These are phyloP conservation scores for Opisthograptis luteolata DNA, from an alignment of 2,888 invertebrate species.

Conservation along the genomic window DNA sequence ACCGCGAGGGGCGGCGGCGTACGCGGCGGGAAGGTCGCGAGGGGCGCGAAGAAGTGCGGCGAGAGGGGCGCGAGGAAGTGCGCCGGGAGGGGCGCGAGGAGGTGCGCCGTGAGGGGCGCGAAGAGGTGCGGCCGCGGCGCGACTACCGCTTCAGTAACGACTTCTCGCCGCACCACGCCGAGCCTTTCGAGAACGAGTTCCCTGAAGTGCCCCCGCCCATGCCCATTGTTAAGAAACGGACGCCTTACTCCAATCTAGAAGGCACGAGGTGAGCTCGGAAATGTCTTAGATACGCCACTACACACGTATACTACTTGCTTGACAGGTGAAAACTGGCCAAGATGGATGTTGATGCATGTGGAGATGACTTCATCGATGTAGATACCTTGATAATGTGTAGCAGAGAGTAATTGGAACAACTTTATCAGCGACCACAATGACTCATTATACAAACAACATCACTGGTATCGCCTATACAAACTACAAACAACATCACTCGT, in stretches of 20 bases:
- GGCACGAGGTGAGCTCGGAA: conserved; percentile 60
- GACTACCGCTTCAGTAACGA: conserved; percentile 84
- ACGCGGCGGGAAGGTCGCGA: too few relatives aligned
- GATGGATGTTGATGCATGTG: too few relatives aligned
- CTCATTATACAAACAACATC: too few relatives aligned
- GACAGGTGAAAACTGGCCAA: too few relatives aligned
- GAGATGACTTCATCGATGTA: too few relatives aligned
- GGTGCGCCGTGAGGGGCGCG: conserved; percentile 52
- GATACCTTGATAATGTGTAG: too few relatives aligned
- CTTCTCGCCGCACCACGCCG: conserved; percentile 83
- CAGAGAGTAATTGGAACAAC: too few relatives aligned
- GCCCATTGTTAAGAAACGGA: conserved; percentile 61
- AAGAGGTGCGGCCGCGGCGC: conserved; percentile 55
- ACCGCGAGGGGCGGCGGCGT: conserved; percentile 26
- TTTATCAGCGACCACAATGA: too few relatives aligned
- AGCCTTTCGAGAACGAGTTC: conserved; percentile 86
- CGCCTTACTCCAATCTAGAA: conserved; percentile 69
- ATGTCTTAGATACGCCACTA: too few relatives aligned
- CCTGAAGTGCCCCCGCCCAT: conserved; percentile 71
- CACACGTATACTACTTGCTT: too few relatives aligned
- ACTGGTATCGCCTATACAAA: background rate
- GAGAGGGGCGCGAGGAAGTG: conserved; percentile 62
- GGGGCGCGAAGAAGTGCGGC: too few relatives aligned
- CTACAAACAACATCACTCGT: background rate
- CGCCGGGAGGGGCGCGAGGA: conserved; percentile 48